These are phyloP conservation scores for Pristionchus mayeri DNA, from an alignment of 2,888 invertebrate genomes.

Conservation along the genomic window DNA sequence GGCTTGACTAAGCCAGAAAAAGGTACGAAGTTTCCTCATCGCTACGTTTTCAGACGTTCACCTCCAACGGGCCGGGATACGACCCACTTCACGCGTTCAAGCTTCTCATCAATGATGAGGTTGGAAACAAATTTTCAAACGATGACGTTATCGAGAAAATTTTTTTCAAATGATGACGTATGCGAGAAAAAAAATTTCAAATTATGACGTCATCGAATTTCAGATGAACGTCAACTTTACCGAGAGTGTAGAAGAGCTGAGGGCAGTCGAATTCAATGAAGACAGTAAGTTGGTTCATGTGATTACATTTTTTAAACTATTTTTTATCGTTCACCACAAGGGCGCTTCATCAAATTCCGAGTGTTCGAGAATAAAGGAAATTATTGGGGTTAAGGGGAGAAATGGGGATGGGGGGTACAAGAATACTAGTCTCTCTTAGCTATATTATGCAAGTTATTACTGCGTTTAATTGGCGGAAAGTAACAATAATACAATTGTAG, in stretches of 20 bases:
- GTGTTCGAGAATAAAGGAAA: too few species aligned
- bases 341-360: too few species aligned
- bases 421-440: background rate
- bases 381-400: too few species aligned
- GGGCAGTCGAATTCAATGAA: background rate
- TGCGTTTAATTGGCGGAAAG: too few species aligned
- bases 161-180: background rate
- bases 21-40: too few species aligned
- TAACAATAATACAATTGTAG: background rate
- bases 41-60: background rate
- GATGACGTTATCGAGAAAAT: too few species aligned
- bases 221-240: conserved; percentile 25
- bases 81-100: conserved; percentile 6
- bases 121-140: background rate
- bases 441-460: too few species aligned
- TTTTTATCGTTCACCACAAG: too few species aligned
- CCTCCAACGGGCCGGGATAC: background rate
- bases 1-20: background rate
- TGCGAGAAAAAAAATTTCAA: background rate
- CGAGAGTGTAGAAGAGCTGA: background rate
- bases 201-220: too few species aligned
- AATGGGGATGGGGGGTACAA: too few species aligned
- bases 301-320: too few species aligned
- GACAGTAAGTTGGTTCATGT: background rate
- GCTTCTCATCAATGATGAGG: background rate